Evolutionary conservation across 2,113 vertebrate species (phyloP).

Genomic region (Lota lota): DNA sequence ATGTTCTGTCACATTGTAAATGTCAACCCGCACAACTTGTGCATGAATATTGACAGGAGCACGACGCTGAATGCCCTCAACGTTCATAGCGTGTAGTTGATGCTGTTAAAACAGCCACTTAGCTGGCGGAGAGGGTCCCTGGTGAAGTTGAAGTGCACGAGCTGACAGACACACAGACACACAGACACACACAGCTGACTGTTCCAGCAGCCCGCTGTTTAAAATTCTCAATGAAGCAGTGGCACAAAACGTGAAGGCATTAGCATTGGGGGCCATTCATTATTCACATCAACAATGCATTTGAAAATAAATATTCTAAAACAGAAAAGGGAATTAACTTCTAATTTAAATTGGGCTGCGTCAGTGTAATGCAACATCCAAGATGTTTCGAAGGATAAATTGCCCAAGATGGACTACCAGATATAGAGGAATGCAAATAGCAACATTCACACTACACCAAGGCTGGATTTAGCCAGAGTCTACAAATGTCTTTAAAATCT

Average conservation of each 20-base stretch:
- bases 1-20: slow-evolving; percentile 30
- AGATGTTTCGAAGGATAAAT: too few species aligned
- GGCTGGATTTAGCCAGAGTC: too few species aligned
- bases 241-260: slow-evolving; percentile 3
- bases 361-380: too few species aligned
- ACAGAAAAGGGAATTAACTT: too few species aligned
- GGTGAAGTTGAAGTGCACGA: slow-evolving; percentile 5
- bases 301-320: too few species aligned
- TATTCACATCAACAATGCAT: background rate
- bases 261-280: background rate
- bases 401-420: background rate
- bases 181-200: background rate
- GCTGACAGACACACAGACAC: background rate
- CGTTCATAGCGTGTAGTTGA: slow-evolving; percentile 22
- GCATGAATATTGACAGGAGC: slow-evolving; percentile 36
- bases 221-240: slow-evolving; percentile 5
- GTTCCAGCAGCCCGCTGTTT: slow-evolving; percentile 3
- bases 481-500: too few species aligned
- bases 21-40: slow-evolving; percentile 27
- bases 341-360: too few species aligned
- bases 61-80: background rate
- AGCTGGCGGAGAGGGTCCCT: slow-evolving; percentile 23
- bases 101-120: slow-evolving; percentile 49
- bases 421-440: background rate
- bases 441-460: background rate